Percentiles rank a stretch among this genome's conserved stretches.
Conservation (phyloP, 2,888 invertebrate species). For the Chrysotoxum bicinctum region DNA sequence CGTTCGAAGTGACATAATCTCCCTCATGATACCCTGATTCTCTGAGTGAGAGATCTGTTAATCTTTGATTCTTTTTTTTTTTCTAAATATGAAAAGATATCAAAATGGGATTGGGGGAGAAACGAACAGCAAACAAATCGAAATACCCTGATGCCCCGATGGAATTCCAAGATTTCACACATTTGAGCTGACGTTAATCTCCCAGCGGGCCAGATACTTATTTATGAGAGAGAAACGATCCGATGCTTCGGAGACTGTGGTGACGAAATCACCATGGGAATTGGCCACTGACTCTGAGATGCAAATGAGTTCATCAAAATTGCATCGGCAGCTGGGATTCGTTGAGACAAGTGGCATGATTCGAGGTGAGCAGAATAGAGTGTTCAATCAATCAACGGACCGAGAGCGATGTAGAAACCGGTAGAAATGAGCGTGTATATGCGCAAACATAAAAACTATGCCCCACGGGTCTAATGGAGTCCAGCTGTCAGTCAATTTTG, state of each 20-base stretch:
- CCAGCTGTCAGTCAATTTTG: conserved; percentile 67
- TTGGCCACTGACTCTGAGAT: conserved; percentile 37
- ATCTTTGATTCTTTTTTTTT: conserved; percentile 23
- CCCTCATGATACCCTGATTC: conserved; percentile 55
- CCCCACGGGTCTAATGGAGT: conserved; percentile 66
- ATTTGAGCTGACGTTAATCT: conserved; percentile 63
- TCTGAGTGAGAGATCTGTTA: conserved; percentile 48
- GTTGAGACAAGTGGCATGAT: conserved; percentile 62
- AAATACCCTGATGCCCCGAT: conserved; percentile 32
- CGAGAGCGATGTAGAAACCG: conserved; percentile 14
- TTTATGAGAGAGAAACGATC: conserved; percentile 8
- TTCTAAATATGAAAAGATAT: not conserved
- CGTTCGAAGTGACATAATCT: conserved; percentile 67
- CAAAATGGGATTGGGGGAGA: not conserved
- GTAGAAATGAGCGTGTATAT: conserved; percentile 40
- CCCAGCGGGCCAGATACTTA: conserved; percentile 45
- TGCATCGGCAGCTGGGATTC: conserved; percentile 60
- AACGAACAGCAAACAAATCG: conserved; percentile 17
- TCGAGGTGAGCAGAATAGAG: conserved; percentile 54
- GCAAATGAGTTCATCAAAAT: conserved; percentile 70
- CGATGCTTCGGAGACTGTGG: not conserved
- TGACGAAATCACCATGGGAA: conserved; percentile 67
- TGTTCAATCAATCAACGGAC: conserved; percentile 63
- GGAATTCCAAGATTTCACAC: conserved; percentile 68
- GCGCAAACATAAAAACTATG: conserved; percentile 10